Conservation (phyloP, 2,797 vertebrate species). For the Anguilla marmorata region DNA sequence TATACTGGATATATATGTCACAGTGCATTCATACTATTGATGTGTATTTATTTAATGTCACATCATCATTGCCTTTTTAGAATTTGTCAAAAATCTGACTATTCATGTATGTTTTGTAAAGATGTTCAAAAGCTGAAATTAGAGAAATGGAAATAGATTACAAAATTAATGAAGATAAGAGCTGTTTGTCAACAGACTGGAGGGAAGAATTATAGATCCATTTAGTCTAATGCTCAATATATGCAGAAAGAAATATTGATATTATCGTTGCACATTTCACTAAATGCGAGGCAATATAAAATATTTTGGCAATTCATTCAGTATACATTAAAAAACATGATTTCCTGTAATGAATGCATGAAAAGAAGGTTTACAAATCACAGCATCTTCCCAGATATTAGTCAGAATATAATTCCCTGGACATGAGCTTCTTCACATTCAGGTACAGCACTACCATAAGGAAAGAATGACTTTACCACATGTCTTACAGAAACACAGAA, state of each 20-base stretch:
- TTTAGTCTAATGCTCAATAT: constrained; percentile 3
- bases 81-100: neutral
- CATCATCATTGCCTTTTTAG: neutral
- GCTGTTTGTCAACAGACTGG: neutral
- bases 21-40: neutral
- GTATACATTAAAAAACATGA: constrained; percentile 20
- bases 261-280: constrained; percentile 27
- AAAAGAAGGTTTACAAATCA: constrained; percentile 33
- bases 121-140: neutral
- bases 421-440: neutral
- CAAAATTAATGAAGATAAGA: neutral
- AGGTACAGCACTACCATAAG: neutral
- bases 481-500: constrained; percentile 50
- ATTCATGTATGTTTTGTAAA: neutral
- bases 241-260: constrained; percentile 16
- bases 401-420: neutral
- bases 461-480: constrained; percentile 52
- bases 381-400: neutral
- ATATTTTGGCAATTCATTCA: constrained; percentile 36
- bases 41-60: neutral
- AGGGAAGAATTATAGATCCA: neutral
- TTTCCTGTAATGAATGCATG: constrained; percentile 22
- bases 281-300: constrained; percentile 41
- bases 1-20: neutral
- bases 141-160: neutral